phyloP scores from a whole-genome alignment of 2,113 vertebrate genomes.

The Delphinapterus leucas region DNA sequence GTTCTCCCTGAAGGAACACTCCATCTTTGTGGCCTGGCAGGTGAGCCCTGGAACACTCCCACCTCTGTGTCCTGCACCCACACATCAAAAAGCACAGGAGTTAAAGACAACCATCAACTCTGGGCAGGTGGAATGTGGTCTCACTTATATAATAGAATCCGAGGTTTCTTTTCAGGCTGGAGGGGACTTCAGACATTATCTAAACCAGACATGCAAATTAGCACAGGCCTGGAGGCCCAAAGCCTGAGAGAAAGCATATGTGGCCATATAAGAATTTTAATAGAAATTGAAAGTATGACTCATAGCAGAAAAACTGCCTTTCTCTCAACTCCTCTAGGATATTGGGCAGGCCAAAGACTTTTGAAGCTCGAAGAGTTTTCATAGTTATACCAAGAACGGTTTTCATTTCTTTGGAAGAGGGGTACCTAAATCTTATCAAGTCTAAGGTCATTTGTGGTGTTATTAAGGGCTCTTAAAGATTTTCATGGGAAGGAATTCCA shows the following conservation, averaged over 20 bases:
- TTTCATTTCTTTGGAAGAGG: conserved; percentile 14
- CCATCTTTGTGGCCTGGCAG: not conserved
- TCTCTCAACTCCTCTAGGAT: conserved; percentile 53
- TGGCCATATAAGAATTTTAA: conserved; percentile 65
- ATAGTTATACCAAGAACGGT: not conserved
- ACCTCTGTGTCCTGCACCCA: not conserved
- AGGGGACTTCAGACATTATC: conserved; percentile 65
- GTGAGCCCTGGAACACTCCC: not conserved
- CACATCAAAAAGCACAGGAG: not conserved
- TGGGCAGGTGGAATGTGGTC: conserved; percentile 12
- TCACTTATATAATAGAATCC: conserved; percentile 23
- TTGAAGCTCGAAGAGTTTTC: conserved; percentile 24
- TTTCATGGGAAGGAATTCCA: not conserved
- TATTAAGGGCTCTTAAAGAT: not conserved
- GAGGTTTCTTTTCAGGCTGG: conserved; percentile 50
- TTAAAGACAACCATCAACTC: conserved; percentile 4
- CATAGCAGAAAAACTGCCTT: conserved; percentile 49
- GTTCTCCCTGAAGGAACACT: not conserved
- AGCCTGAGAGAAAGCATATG: conserved; percentile 59
- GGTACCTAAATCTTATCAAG: not conserved
- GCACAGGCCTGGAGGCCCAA: conserved; percentile 38
- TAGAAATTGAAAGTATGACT: conserved; percentile 74
- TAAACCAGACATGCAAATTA: conserved; percentile 77
- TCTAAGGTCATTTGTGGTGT: not conserved
- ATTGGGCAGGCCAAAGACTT: conserved; percentile 52